Conservation (phyloP, 2,113 vertebrate species). For the Pampusana beccarii region DNA sequence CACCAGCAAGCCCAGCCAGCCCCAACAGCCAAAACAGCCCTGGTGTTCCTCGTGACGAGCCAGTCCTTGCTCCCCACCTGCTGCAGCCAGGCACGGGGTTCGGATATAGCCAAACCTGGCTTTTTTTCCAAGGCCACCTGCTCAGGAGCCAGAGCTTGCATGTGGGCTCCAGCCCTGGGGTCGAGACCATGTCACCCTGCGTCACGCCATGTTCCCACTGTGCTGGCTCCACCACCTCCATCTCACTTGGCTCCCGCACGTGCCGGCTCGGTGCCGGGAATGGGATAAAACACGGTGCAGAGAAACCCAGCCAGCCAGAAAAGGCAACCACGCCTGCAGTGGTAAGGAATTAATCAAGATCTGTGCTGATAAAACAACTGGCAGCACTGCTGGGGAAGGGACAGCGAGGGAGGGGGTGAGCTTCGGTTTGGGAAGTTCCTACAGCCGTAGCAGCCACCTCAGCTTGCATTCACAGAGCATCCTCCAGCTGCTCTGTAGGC, state of each 20-base stretch:
- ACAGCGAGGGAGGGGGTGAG: not conserved
- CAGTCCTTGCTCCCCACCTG: not conserved
- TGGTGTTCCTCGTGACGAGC: rapidly evolving
- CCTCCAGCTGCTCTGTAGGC: too few relatives aligned
- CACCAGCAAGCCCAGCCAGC: not conserved
- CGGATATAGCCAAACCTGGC: not conserved
- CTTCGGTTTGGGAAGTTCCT: rapidly evolving
- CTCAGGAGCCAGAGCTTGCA: not conserved
- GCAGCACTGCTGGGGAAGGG: rapidly evolving
- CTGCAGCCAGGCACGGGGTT: not conserved
- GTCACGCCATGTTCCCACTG: rapidly evolving
- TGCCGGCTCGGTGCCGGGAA: not conserved
- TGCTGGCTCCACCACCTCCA: rapidly evolving
- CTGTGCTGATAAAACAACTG: not conserved
- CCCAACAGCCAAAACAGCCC: rapidly evolving
- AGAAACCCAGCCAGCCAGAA: not conserved
- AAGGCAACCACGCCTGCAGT: not conserved
- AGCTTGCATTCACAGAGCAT: not conserved
- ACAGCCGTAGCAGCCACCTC: rapidly evolving
- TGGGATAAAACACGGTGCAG: not conserved
- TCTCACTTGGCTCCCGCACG: rapidly evolving
- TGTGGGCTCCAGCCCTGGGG: rapidly evolving
- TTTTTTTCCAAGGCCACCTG: not conserved
- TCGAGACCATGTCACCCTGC: not conserved
- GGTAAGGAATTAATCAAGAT: not conserved